These are phyloP conservation scores for Actenoides hombroni DNA, from an alignment of 2,113 vertebrate genomes.

Conservation along the genomic window DNA sequence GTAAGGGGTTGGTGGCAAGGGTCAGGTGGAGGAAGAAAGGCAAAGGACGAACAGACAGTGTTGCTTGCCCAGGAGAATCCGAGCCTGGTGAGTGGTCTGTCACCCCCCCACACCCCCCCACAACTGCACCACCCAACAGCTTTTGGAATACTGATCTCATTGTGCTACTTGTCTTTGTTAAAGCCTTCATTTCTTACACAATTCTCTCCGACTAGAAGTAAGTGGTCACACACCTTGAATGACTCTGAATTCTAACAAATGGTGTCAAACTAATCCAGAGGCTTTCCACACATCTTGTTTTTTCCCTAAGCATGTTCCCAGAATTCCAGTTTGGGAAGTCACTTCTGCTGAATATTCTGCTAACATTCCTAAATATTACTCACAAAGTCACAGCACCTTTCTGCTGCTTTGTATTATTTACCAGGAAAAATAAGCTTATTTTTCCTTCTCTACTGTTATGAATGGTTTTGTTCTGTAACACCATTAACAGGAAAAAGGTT, in stretches of 20 bases:
- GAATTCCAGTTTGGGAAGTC: conserved; percentile 28
- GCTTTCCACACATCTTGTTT: conserved; percentile 38
- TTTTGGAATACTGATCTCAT: conserved; percentile 23
- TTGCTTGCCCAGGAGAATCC: not conserved
- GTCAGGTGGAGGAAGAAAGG: not conserved
- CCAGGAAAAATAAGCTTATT: conserved; percentile 17
- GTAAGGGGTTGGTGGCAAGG: not conserved
- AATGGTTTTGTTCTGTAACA: conserved; percentile 5
- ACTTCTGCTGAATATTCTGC: conserved; percentile 25
- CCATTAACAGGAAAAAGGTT: conserved; percentile 36
- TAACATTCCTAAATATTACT: conserved; percentile 48
- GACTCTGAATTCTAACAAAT: conserved; percentile 55
- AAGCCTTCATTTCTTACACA: conserved; percentile 66
- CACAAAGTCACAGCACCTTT: conserved; percentile 35
- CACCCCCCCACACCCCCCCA: not conserved
- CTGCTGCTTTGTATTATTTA: not conserved
- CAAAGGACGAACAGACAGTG: not conserved
- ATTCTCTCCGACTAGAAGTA: conserved; percentile 53
- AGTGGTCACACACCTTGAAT: conserved; percentile 28
- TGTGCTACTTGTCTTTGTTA: conserved; percentile 18
- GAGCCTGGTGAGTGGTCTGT: not conserved
- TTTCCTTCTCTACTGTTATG: not conserved
- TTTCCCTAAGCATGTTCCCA: conserved; percentile 25
- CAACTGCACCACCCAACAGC: not conserved
- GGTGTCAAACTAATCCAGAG: conserved; percentile 48